These are phyloP conservation scores for Nymphicus hollandicus DNA, from an alignment of 2,113 vertebrate species.

Conservation along the genomic window DNA sequence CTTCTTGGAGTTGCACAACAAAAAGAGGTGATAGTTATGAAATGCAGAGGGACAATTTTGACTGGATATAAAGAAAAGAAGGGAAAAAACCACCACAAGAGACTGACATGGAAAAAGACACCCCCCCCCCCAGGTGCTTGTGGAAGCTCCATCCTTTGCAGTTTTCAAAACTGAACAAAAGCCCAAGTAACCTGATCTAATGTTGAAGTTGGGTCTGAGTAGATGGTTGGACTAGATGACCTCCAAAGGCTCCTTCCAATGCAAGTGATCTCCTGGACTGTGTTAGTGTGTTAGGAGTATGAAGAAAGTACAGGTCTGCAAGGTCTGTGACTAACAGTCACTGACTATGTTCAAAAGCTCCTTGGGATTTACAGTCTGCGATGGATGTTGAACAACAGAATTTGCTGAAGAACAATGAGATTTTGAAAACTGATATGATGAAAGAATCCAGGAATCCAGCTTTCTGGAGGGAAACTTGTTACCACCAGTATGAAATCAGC, in stretches of 20 bases:
- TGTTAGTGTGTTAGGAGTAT: background rate
- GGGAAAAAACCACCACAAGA: background rate
- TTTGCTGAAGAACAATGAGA: background rate
- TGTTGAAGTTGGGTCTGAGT: background rate
- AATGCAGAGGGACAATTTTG: background rate
- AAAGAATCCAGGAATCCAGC: background rate
- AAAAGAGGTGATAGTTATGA: background rate
- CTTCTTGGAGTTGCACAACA: background rate
- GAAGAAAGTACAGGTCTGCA: background rate
- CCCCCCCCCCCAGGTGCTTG: background rate
- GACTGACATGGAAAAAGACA: background rate
- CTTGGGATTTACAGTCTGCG: background rate
- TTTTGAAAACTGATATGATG: background rate
- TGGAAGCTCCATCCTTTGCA: background rate
- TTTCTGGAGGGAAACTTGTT: background rate
- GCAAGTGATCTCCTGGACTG: background rate
- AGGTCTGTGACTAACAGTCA: background rate
- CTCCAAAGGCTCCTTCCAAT: background rate
- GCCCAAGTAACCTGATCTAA: background rate
- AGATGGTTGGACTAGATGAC: background rate
- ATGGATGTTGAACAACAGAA: background rate
- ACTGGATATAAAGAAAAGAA: background rate
- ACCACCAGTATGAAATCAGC: background rate
- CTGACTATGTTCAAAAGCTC: background rate
- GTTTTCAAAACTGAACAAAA: background rate